A percentile compares a stretch with the other conserved stretches of the same genome.
These are phyloP conservation scores for Ictidomys tridecemlineatus DNA, from an alignment of 2,113 vertebrate genomes.

Conservation along the genomic window DNA sequence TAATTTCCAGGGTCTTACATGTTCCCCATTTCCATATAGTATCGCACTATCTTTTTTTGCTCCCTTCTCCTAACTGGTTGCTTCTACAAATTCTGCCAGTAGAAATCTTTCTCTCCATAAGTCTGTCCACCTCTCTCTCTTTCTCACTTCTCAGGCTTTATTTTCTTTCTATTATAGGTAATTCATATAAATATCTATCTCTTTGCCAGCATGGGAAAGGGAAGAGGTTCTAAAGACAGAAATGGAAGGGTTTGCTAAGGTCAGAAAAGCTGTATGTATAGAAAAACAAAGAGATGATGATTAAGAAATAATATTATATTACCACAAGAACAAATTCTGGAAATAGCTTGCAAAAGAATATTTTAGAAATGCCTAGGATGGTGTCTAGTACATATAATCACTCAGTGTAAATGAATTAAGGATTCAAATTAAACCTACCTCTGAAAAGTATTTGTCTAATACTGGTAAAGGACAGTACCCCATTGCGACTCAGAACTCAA, in stretches of 20 bases:
- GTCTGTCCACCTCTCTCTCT: background rate
- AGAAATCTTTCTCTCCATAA: background rate
- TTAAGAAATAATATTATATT: background rate
- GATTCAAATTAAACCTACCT: background rate
- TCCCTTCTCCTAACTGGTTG: background rate
- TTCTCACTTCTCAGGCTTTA: background rate
- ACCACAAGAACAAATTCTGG: background rate
- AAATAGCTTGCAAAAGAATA: background rate
- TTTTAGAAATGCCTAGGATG: background rate
- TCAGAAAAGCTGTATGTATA: background rate
- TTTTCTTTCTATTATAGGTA: background rate
- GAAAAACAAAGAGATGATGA: background rate
- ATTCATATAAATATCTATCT: background rate
- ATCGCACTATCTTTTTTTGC: background rate
- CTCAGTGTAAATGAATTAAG: background rate
- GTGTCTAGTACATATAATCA: background rate
- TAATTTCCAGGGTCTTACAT: background rate
- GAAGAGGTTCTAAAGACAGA: background rate
- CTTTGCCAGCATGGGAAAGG: background rate
- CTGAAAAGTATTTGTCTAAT: background rate
- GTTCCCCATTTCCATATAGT: background rate
- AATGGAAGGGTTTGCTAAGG: background rate
- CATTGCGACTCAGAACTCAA: background rate
- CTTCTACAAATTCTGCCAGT: background rate
- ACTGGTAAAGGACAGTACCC: background rate